A percentile compares a stretch with the other conserved stretches of the same genome.
These are phyloP conservation scores for Stenoptilia bipunctidactyla DNA, from an alignment of 2,888 invertebrate genomes.

Conservation along the genomic window DNA sequence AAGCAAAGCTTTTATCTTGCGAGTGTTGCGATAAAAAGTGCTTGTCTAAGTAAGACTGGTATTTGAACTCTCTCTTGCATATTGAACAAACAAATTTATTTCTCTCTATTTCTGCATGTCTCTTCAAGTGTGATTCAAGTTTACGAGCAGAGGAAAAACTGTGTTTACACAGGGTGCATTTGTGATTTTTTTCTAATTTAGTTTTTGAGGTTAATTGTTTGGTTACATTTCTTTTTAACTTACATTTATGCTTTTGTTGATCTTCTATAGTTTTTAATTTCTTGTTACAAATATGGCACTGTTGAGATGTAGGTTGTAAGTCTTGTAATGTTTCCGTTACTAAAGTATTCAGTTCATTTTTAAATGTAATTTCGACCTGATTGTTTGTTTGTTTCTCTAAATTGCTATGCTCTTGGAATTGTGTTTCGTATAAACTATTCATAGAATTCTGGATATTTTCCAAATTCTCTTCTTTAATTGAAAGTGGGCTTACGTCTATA, in stretches of 20 bases:
- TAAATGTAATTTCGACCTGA: slow-evolving; percentile 7
- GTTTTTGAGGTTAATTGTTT: background rate
- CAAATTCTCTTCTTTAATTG: too few relatives aligned
- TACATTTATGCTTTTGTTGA: slow-evolving; percentile 21
- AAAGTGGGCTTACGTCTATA: too few relatives aligned
- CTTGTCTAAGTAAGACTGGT: slow-evolving; percentile 62
- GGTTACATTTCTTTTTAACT: slow-evolving; percentile 11
- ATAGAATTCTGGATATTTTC: too few relatives aligned
- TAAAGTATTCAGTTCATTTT: slow-evolving; percentile 13
- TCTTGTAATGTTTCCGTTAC: background rate
- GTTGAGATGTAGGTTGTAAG: background rate
- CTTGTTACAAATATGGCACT: slow-evolving; percentile 19
- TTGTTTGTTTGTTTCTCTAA: slow-evolving; percentile 1
- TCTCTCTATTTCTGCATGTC: background rate
- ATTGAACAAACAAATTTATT: slow-evolving; percentile 31
- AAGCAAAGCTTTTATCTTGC: slow-evolving; percentile 47
- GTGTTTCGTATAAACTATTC: too few relatives aligned
- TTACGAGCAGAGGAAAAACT: background rate
- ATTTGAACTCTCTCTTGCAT: slow-evolving; percentile 67
- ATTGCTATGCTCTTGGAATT: too few relatives aligned
- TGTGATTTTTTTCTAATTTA: background rate
- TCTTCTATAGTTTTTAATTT: slow-evolving; percentile 20
- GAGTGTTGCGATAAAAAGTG: slow-evolving; percentile 61
- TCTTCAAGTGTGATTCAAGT: background rate
- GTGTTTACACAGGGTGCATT: background rate